Conservation (phyloP, 2,113 vertebrate species). For the Syngnathus typhle region DNA sequence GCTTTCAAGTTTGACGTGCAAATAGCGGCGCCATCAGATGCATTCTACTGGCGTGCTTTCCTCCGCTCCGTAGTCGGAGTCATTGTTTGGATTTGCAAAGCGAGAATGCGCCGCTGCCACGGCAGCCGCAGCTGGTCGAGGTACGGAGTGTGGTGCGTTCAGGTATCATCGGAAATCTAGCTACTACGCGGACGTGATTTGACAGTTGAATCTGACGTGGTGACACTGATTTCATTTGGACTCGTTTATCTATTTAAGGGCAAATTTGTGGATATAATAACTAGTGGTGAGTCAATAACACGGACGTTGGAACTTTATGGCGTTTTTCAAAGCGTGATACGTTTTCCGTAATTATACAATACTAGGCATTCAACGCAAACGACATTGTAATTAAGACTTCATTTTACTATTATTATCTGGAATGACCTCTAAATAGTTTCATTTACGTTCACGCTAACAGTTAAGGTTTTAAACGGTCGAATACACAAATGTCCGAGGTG, state of each 20-base stretch:
- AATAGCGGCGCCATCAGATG: conserved; percentile 46
- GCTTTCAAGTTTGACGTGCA: conserved; percentile 46
- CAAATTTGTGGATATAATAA: neutral
- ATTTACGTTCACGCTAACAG: neutral
- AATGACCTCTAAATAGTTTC: neutral
- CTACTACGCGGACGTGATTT: neutral
- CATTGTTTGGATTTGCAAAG: conserved; percentile 73
- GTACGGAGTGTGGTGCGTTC: conserved; percentile 42
- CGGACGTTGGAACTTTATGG: neutral
- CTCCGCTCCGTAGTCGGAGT: conserved; percentile 60
- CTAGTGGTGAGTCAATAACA: neutral
- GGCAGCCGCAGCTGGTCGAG: conserved; percentile 38
- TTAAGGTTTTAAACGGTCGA: neutral
- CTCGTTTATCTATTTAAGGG: neutral
- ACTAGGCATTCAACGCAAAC: neutral
- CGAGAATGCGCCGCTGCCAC: conserved; percentile 46
- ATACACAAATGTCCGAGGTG: neutral
- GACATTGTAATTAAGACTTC: neutral
- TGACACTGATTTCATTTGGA: neutral
- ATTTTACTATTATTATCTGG: neutral
- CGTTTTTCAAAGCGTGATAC: neutral
- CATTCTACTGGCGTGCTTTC: conserved; percentile 63
- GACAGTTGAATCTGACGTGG: neutral
- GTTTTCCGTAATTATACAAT: too few species aligned
- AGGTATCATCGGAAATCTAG: conserved; percentile 14